Evolutionary conservation across 1,140 invertebrate genomes (phyloP), one percentile per base, ranked within the genome.

Genomic region (Eulimnadia texana): DNA sequence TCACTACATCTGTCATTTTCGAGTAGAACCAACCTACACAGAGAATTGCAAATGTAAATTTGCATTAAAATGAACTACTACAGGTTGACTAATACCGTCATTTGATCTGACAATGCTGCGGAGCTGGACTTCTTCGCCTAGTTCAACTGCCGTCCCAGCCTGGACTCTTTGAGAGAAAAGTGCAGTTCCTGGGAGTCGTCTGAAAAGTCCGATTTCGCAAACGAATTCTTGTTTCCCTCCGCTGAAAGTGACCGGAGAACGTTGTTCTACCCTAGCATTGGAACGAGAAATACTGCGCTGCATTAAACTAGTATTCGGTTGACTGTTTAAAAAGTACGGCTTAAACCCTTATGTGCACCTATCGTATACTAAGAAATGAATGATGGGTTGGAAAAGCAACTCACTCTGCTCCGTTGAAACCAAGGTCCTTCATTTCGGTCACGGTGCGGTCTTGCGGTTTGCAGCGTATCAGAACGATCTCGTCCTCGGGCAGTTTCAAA

Each of bases 101-200:
- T 78, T 80, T 47, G 77, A 72, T 54, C 74, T 70, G 6, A 84
- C 76, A 52, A 78, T 72, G 19, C 78, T 80, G 42, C 79, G 71
- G n/a, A 84, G 68, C 57, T 83, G 66, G 16, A 84, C 68, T 59
- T 83, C 80, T 67, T 84, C 82, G 9, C 83, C 82, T n/a, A 84
- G 67, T 49, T 78, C 70, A 11, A 84, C 79, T 10, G 76, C 72
- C 9, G 76, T 77, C 42, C 79, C 78, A 2, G 74, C 67, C 62
- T 78, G 74, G 57, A 84, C 72, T 58, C 74, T 73, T 3, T 76
- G 69, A 47, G 78, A 76, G 66, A 79, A 84, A 49, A 73, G 68
- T n/a, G 74, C 71, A 3, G 71, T 71, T 1, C 74, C 73, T 22
- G 71, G 70, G 3, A 71, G 70, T 64, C 75, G 78, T 49, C 80